Percentiles rank a stretch among this genome's conserved stretches.
Conservation (phyloP, 2,113 vertebrate species). For the Mionectes macconnelli region DNA sequence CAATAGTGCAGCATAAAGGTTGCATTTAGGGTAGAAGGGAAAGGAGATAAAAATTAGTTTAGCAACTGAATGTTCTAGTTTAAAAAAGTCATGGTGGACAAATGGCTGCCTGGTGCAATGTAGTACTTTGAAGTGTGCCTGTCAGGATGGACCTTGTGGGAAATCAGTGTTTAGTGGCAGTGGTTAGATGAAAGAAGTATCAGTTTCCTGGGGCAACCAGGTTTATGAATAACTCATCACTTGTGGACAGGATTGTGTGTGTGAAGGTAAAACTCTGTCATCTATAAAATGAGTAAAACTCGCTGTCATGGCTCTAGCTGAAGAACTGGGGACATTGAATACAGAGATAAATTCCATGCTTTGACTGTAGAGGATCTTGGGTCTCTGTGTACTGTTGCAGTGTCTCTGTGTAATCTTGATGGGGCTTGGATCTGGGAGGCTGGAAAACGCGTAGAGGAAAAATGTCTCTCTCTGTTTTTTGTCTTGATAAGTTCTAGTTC, state of each 20-base stretch:
- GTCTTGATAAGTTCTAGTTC: neutral
- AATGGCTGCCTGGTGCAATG: neutral
- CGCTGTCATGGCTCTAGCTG: neutral
- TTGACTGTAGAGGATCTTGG: neutral
- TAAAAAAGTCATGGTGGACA: neutral
- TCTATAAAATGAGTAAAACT: neutral
- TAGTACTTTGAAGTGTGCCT: neutral
- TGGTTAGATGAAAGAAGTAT: neutral
- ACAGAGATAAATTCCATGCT: neutral
- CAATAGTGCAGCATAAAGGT: neutral
- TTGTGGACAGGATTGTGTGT: neutral
- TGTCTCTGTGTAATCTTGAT: neutral
- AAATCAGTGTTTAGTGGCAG: neutral
- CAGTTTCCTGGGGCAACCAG: neutral
- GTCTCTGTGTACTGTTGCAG: neutral
- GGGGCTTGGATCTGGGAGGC: neutral
- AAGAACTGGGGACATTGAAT: neutral
- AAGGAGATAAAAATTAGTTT: neutral
- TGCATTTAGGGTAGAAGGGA: neutral
- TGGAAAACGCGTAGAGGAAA: neutral
- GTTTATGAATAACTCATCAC: neutral
- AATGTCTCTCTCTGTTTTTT: neutral
- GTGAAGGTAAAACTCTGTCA: neutral
- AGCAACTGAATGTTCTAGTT: neutral
- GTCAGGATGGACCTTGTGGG: neutral